Evolutionary conservation across 2,888 invertebrate species (phyloP).

Genomic region (Suillia variegata): DNA sequence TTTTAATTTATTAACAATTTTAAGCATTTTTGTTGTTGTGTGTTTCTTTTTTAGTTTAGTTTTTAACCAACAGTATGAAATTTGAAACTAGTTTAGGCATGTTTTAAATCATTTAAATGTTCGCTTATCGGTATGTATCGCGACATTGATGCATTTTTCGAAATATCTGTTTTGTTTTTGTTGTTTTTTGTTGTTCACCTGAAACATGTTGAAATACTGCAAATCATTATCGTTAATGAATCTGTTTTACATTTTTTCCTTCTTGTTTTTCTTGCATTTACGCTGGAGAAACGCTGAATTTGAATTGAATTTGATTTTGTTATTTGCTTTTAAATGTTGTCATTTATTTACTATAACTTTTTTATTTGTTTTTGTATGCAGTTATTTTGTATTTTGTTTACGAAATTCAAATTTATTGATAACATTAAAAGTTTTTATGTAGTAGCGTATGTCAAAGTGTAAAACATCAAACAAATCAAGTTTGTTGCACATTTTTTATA

Average conservation of each 20-base stretch:
- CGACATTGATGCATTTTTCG: slow-evolving; percentile 12
- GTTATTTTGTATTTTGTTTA: no score
- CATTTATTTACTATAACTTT: background rate
- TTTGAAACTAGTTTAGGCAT: background rate
- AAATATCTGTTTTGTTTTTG: slow-evolving; percentile 9
- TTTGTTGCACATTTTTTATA: no score
- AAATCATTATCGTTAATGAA: slow-evolving; percentile 9
- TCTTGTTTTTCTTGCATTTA: no score
- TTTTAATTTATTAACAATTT: background rate
- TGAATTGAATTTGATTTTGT: background rate
- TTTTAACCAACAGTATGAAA: slow-evolving; percentile 1
- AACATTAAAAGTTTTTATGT: no score
- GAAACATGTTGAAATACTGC: slow-evolving; percentile 8
- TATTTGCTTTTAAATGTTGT: background rate
- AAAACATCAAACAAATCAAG: no score
- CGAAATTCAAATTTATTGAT: no score
- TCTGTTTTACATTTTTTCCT: background rate
- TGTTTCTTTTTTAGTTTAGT: no score
- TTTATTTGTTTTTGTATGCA: no score
- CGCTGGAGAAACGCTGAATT: background rate
- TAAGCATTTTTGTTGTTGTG: no score
- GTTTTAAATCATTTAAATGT: slow-evolving; percentile 5
- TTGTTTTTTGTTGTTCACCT: no score
- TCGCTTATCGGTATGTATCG: slow-evolving; percentile 15
- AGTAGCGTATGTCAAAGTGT: no score